phyloP scores from a whole-genome alignment of 2,113 vertebrate species.

The Dicaeum eximium region DNA sequence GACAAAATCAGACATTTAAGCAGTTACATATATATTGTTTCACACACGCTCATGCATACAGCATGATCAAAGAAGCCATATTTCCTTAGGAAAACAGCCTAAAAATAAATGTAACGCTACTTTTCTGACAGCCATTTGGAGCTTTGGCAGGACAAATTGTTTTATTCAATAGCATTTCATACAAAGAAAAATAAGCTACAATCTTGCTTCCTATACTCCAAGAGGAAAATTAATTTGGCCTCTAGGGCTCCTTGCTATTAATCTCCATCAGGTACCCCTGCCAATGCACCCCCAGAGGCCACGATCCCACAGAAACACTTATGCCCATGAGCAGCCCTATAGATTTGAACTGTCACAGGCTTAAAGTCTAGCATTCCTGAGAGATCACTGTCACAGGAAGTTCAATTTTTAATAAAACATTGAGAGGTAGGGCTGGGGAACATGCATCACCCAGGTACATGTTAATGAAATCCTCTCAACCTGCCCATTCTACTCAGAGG shows the following conservation, averaged over 20 bases:
- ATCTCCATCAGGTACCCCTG: background rate
- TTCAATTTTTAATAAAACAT: background rate
- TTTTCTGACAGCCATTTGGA: conserved; percentile 32
- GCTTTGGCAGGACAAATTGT: conserved; percentile 20
- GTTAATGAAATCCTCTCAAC: background rate
- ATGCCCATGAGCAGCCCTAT: background rate
- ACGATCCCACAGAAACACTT: background rate
- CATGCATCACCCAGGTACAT: background rate
- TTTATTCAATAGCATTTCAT: conserved; percentile 13
- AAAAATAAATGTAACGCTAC: conserved; percentile 12
- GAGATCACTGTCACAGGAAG: background rate
- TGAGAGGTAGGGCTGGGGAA: background rate
- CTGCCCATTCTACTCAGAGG: background rate
- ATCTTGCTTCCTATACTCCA: background rate
- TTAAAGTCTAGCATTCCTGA: background rate
- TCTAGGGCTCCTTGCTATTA: conserved; percentile 12
- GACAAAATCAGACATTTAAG: conserved; percentile 19
- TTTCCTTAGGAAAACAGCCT: conserved; percentile 26
- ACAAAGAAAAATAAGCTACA: background rate
- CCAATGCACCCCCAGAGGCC: background rate
- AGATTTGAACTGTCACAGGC: background rate
- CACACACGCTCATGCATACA: background rate
- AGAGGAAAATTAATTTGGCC: conserved; percentile 32
- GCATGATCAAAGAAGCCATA: conserved; percentile 1
- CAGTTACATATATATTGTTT: background rate